Evolutionary conservation across 2,797 vertebrate genomes (phyloP).

Genomic region (Xenentodon cancila): DNA sequence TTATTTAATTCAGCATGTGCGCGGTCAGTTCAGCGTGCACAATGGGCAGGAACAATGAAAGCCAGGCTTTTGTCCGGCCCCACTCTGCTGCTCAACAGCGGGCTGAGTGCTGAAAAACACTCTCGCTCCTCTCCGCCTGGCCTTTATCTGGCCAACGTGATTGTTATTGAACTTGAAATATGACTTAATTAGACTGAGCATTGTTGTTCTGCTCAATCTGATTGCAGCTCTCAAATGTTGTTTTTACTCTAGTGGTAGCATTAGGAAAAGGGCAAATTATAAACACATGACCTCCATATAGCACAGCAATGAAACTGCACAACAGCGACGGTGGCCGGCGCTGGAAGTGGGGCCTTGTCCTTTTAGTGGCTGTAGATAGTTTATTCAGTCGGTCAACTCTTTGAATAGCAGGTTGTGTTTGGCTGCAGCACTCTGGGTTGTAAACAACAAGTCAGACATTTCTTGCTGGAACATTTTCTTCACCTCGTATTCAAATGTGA

Average conservation of each 20-base stretch:
- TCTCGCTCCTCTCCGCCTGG: slow-evolving; percentile 42
- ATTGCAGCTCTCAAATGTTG: slow-evolving; percentile 73
- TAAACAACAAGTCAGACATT: slow-evolving; percentile 50
- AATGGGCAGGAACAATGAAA: slow-evolving; percentile 20
- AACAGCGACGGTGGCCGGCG: slow-evolving; percentile 45
- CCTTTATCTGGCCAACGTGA: slow-evolving; percentile 72
- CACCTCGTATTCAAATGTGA: slow-evolving; percentile 1
- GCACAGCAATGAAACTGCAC: slow-evolving; percentile 45
- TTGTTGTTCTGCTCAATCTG: slow-evolving; percentile 56
- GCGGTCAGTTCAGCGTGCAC: neutral
- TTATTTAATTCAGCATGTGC: too few relatives aligned
- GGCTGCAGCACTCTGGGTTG: slow-evolving; percentile 21
- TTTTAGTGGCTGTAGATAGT: slow-evolving; percentile 63
- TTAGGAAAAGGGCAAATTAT: slow-evolving; percentile 72
- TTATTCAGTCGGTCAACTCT: slow-evolving; percentile 55
- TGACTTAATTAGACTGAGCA: slow-evolving; percentile 79
- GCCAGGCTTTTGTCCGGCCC: slow-evolving; percentile 12
- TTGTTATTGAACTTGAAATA: slow-evolving; percentile 80
- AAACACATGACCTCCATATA: slow-evolving; percentile 67
- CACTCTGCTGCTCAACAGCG: slow-evolving; percentile 27
- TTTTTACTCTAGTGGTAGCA: slow-evolving; percentile 66
- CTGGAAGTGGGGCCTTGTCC: slow-evolving; percentile 45
- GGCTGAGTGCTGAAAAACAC: slow-evolving; percentile 24
- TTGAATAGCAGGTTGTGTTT: slow-evolving; percentile 53
- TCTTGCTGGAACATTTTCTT: slow-evolving; percentile 30